phyloP scores from a whole-genome alignment of 2,113 vertebrate genomes.

The Spilogale gracilis region DNA sequence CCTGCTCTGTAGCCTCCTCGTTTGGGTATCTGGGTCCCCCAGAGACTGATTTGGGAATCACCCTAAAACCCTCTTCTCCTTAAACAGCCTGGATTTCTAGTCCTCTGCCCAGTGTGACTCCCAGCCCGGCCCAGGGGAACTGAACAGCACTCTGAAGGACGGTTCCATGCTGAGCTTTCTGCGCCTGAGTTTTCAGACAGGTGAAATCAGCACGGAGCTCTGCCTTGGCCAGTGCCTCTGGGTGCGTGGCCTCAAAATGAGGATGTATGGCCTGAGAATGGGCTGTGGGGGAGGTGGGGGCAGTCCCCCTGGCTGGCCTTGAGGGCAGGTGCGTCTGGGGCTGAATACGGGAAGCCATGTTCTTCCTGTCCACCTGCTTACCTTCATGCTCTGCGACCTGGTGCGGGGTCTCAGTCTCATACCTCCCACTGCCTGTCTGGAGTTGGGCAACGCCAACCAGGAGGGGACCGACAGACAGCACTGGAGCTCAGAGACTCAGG shows the following conservation, averaged over 20 bases:
- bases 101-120: background rate
- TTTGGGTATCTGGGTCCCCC: background rate
- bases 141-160: background rate
- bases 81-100: background rate
- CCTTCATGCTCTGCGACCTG: background rate
- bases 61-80: background rate
- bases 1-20: background rate
- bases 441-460: background rate
- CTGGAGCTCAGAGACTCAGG: background rate
- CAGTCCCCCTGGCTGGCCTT: background rate
- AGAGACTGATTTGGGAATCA: background rate
- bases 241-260: background rate
- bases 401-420: background rate
- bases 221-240: background rate
- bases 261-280: background rate
- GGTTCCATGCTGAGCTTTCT: background rate
- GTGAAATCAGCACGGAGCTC: background rate
- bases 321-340: background rate
- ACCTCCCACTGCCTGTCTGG: background rate
- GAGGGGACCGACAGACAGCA: background rate
- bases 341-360: background rate
- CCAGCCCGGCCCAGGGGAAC: background rate
- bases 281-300: background rate
- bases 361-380: background rate
- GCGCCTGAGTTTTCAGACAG: background rate